Percentiles rank a stretch among this genome's conserved stretches.
Evolutionary conservation across 2,113 vertebrate species (phyloP).

Genomic region (Sturnira hondurensis): DNA sequence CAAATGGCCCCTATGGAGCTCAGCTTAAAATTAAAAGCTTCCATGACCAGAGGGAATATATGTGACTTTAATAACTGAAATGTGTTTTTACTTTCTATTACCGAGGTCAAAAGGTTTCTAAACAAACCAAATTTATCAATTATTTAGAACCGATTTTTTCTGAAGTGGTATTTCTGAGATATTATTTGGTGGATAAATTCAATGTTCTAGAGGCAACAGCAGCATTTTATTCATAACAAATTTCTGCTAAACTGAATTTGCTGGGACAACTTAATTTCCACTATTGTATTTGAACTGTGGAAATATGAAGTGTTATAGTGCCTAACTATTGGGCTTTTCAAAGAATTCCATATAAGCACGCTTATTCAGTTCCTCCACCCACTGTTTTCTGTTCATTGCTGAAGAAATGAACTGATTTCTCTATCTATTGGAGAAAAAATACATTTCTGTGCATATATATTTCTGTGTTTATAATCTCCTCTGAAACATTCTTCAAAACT

Average conservation of each 20-base stretch:
- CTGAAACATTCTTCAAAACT: conserved; percentile 75
- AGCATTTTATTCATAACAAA: conserved; percentile 92
- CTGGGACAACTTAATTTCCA: conserved; percentile 95
- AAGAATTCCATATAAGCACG: conserved; percentile 86
- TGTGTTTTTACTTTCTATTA: conserved; percentile 91
- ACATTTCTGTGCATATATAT: neutral
- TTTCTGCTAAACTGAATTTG: conserved; percentile 95
- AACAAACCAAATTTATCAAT: conserved; percentile 97
- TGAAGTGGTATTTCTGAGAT: conserved; percentile 92
- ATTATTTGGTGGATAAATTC: conserved; percentile 96
- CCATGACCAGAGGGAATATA: conserved; percentile 84
- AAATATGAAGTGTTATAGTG: conserved; percentile 84
- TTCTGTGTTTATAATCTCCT: neutral
- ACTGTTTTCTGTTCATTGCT: conserved; percentile 81
- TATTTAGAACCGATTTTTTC: conserved; percentile 95
- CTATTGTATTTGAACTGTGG: conserved; percentile 86
- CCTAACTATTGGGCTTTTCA: conserved; percentile 85
- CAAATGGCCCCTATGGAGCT: conserved; percentile 83
- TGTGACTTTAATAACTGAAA: conserved; percentile 89
- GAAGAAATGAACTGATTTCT: conserved; percentile 81
- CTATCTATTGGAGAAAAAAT: conserved; percentile 48
- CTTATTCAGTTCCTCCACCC: conserved; percentile 85
- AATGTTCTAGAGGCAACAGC: conserved; percentile 90
- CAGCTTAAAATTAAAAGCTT: conserved; percentile 88
- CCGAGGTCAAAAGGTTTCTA: conserved; percentile 88